phyloP scores from a whole-genome alignment of 1,140 invertebrate genomes.

The Dendrolimus kikuchii region DNA sequence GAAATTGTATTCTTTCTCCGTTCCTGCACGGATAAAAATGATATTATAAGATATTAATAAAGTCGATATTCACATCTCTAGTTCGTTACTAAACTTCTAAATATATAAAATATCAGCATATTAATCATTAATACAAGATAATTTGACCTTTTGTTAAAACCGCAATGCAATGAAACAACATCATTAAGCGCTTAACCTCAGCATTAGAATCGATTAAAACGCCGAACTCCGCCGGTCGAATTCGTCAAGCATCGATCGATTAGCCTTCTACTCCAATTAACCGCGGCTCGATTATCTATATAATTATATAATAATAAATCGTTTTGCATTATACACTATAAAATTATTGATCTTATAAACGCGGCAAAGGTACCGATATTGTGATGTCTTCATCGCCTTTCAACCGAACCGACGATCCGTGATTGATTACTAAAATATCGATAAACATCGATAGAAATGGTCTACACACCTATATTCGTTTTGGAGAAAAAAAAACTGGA shows the following conservation, averaged over 20 bases:
- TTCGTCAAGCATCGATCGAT: conserved; percentile 31
- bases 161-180: not conserved
- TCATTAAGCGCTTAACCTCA: conserved; percentile 6
- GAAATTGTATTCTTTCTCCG: too few species aligned
- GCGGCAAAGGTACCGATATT: conserved; percentile 18
- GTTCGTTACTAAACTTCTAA: too few species aligned
- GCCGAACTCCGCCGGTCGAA: conserved; percentile 18
- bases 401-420: conserved; percentile 22
- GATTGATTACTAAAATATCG: conserved; percentile 35
- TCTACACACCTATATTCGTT: conserved; percentile 1
- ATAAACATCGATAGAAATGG: conserved; percentile 28
- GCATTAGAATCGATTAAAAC: conserved; percentile 11
- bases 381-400: conserved; percentile 34
- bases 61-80: too few species aligned
- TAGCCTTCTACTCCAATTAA: conserved; percentile 36
- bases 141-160: too few species aligned
- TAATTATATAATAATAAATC: conserved; percentile 45
- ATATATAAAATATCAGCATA: not conserved
- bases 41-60: too few species aligned
- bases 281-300: conserved; percentile 30
- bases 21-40: too few species aligned
- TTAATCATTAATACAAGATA: conserved; percentile 9
- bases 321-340: conserved; percentile 32
- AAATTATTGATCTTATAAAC: conserved; percentile 41
- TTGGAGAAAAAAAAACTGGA: too few species aligned